Base-by-base conservation (phyloP, 2,113 vertebrate genomes). In the Austrofundulus limnaeus region DNA sequence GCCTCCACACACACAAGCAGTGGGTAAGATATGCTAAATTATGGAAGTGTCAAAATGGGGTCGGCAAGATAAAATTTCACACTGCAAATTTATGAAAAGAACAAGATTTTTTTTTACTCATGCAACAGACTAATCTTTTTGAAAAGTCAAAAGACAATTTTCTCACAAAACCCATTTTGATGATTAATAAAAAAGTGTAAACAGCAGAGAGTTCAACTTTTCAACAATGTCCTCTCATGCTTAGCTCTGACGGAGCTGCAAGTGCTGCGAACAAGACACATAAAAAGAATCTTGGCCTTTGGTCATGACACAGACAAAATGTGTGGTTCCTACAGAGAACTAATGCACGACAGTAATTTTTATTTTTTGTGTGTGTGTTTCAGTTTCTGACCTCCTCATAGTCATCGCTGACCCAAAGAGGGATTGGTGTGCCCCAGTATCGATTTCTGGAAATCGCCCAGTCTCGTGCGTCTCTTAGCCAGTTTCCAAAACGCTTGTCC, bases 401-500 rank as follows among this genome's bases (percentile, higher is more conserved):
- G 87, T 99, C 97, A 0, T 94, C 91, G 4, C 96, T 99, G 93
- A 96, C 94, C 97, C 97, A 99, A 64, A 99, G 80, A 0, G 97
- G 97, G 75, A 99, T 97, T 0, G 97, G 97, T 0, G 97, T 98
- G 4, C 97, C 97, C 96, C 97, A 99, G 89, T 98, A 99, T 16
- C 97, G 94, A 89, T 97, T 99, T 66, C 97, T 93, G 8, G 97
- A 99, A 81, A 98, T 84, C 5, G 97, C 96, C 97, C 97, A 98
- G 72, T 99, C 96, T 0, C 92, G 92, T 0, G 97, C 97, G 0
- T 98, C 97, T 86, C 92, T 95, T 38, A 99, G 90, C 97, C 97
- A 99, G 90, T 99, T 99, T 45, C 96, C 97, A 68, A 99, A 99
- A 42, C 97, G 94, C 78, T 96, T 98, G 86, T 98, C 97, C 66